These are phyloP conservation scores for Agriopis marginaria DNA, from an alignment of 2,888 invertebrate genomes.

Conservation along the genomic window DNA sequence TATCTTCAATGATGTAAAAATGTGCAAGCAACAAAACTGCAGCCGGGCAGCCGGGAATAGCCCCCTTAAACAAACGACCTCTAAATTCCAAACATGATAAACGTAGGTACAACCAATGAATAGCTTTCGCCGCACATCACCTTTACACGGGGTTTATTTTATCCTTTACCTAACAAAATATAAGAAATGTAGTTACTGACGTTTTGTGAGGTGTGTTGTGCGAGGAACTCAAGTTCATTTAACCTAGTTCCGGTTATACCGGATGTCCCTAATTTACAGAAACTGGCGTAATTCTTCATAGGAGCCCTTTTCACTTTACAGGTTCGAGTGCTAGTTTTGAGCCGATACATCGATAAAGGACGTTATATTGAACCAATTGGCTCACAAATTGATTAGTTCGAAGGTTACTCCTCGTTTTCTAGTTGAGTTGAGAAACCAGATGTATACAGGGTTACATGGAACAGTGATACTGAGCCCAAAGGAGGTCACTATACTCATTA, in stretches of 20 bases:
- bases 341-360: constrained; percentile 38
- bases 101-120: too few relatives aligned
- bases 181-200: constrained; percentile 11
- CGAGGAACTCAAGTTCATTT: too few relatives aligned
- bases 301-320: constrained; percentile 32
- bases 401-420: not conserved
- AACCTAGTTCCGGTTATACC: constrained; percentile 59
- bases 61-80: too few relatives aligned
- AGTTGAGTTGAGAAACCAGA: not conserved
- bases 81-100: too few relatives aligned
- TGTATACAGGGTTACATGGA: not conserved
- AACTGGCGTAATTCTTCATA: constrained; percentile 70
- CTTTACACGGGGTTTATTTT: not conserved
- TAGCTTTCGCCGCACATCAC: too few relatives aligned
- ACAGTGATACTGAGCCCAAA: too few relatives aligned
- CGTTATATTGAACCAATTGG: too few relatives aligned
- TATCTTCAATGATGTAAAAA: too few relatives aligned
- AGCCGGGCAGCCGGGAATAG: too few relatives aligned
- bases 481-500: too few relatives aligned
- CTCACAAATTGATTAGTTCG: not conserved
- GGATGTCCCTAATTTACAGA: constrained; percentile 75
- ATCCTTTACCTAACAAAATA: constrained; percentile 2
- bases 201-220: constrained; percentile 50
- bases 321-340: constrained; percentile 42
- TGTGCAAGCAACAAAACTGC: too few relatives aligned